Conservation (phyloP, 2,113 vertebrate species). For the Capreolus pygargus region DNA sequence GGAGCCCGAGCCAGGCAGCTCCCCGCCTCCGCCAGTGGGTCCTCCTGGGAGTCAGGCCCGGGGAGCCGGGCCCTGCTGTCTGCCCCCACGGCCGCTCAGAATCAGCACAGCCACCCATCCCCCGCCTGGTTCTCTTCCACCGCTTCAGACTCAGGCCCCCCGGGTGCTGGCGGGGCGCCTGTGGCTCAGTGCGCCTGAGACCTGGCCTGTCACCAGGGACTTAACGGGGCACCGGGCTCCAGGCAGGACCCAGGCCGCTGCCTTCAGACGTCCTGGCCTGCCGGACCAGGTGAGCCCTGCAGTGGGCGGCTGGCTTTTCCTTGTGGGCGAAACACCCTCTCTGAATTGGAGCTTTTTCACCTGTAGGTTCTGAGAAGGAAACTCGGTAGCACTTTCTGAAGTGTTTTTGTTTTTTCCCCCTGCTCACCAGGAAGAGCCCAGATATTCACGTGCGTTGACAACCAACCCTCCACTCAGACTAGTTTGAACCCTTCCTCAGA, state of each 20-base stretch:
- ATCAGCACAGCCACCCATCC: rapidly evolving
- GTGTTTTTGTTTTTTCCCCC: not conserved
- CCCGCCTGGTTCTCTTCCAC: not conserved
- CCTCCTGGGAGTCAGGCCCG: not conserved
- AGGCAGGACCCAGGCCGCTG: not conserved
- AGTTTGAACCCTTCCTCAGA: not conserved
- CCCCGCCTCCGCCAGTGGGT: rapidly evolving
- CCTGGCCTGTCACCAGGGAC: not conserved
- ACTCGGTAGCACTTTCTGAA: not conserved
- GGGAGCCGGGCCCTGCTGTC: not conserved
- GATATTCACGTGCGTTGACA: no score
- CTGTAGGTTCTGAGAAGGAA: not conserved
- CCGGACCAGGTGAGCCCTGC: not conserved
- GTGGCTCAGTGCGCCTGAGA: not conserved
- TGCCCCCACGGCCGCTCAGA: not conserved
- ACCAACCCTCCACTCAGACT: not conserved
- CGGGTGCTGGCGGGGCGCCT: rapidly evolving
- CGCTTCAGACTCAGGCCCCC: not conserved
- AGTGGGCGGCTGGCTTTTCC: not conserved
- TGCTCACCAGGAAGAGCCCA: not conserved
- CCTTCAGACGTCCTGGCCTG: not conserved
- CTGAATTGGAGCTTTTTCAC: not conserved
- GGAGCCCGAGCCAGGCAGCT: not conserved
- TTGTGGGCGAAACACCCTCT: not conserved
- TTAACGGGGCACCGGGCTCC: not conserved